Conservation (phyloP, 2,888 invertebrate genomes). For the Oxystoma pomonae region DNA sequence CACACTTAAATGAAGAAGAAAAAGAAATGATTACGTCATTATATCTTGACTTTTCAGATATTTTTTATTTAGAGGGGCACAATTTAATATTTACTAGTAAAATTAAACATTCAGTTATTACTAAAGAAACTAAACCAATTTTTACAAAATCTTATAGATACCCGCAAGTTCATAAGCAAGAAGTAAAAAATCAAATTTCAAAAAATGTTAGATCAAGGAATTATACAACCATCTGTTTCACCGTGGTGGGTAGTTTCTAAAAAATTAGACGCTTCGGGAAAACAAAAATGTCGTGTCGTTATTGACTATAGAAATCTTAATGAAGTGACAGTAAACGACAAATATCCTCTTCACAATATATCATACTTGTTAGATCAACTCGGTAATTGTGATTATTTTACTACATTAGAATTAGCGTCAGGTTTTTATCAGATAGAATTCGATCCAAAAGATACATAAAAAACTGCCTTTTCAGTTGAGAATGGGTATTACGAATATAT, state of each 20-base stretch:
- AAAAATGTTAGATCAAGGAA: too few relatives aligned
- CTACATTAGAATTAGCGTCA: not conserved
- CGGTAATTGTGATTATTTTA: not conserved
- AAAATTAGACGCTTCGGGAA: conserved; percentile 3
- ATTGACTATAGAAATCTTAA: conserved; percentile 2
- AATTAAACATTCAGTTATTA: conserved; percentile 2
- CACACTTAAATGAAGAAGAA: too few relatives aligned
- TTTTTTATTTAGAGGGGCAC: too few relatives aligned
- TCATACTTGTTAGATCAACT: not conserved
- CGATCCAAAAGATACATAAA: not conserved
- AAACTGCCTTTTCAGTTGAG: conserved; percentile 2
- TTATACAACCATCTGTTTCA: not conserved
- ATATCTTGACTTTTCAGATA: too few relatives aligned
- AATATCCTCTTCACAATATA: conserved; percentile 8
- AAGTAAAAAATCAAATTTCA: conserved; percentile 2
- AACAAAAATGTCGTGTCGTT: conserved; percentile 2
- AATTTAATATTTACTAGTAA: not conserved
- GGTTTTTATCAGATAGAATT: not conserved
- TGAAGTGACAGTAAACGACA: not conserved
- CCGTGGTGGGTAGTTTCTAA: not conserved
- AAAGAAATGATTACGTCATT: too few relatives aligned
- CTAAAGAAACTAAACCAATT: not conserved
- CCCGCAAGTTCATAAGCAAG: not conserved
- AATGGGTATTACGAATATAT: not conserved
- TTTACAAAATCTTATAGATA: conserved; percentile 5